A percentile compares a stretch with the other conserved stretches of the same genome.
These are phyloP conservation scores for Anarsia innoxiella DNA, from an alignment of 2,888 invertebrate species.

Conservation along the genomic window DNA sequence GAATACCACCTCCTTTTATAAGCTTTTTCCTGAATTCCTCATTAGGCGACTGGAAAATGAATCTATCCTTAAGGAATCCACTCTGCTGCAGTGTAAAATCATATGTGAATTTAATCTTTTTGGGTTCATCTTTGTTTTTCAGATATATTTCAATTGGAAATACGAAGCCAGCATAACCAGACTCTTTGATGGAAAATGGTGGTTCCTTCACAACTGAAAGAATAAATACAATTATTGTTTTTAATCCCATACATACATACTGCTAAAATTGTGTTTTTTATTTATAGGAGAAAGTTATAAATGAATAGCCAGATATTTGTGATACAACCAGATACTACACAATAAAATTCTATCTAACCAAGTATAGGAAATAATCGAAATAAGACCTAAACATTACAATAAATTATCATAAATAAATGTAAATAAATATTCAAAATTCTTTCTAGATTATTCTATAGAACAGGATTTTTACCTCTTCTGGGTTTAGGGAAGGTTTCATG, in stretches of 20 bases:
- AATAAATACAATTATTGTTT: too few species aligned
- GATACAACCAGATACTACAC: too few species aligned
- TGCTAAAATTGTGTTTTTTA: too few species aligned
- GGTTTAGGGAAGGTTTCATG: slow-evolving; percentile 96
- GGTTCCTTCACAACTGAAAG: slow-evolving; percentile 89
- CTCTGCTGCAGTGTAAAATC: slow-evolving; percentile 88
- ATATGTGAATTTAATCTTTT: slow-evolving; percentile 87
- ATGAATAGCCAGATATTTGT: too few species aligned
- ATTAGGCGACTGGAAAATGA: slow-evolving; percentile 88
- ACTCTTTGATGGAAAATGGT: slow-evolving; percentile 91
- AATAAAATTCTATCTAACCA: too few species aligned
- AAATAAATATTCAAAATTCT: too few species aligned
- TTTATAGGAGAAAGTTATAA: too few species aligned
- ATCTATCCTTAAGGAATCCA: slow-evolving; percentile 86
- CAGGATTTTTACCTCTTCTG: slow-evolving; percentile 82
- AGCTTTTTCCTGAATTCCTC: slow-evolving; percentile 93
- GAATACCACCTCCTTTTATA: slow-evolving; percentile 88
- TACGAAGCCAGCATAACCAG: slow-evolving; percentile 96
- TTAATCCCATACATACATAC: too few species aligned
- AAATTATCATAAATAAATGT: too few species aligned
- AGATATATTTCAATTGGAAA: slow-evolving; percentile 93
- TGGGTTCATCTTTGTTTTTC: slow-evolving; percentile 92
- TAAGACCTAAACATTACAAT: too few species aligned
- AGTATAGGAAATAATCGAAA: too few species aligned
- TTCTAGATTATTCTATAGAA: not conserved